phyloP scores from a whole-genome alignment of 2,113 vertebrate genomes.

The Coptodon rendalli region DNA sequence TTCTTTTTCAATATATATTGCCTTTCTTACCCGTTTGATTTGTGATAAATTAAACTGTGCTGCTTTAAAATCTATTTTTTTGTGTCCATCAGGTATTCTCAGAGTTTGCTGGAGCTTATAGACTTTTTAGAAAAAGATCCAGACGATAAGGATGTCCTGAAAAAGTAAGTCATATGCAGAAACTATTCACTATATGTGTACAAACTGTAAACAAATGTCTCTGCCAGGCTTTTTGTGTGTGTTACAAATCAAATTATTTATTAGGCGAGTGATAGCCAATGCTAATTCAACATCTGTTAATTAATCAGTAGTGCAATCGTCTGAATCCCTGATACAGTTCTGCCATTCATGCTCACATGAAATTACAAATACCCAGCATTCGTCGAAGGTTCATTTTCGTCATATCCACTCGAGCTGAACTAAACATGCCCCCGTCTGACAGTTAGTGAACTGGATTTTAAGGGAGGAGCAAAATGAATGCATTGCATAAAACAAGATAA shows the following conservation, averaged over 20 bases:
- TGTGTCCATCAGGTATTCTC: conserved; percentile 72
- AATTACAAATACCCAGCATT: not conserved
- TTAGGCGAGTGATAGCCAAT: not conserved
- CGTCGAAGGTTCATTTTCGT: not conserved
- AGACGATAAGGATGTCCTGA: conserved; percentile 82
- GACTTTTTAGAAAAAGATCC: conserved; percentile 88
- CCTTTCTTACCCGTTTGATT: not conserved
- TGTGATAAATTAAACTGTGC: not conserved
- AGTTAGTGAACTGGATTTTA: not conserved
- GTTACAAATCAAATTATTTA: not conserved
- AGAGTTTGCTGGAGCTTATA: conserved; percentile 88
- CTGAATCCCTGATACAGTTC: rapidly evolving
- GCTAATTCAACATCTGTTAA: not conserved
- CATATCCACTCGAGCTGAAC: not conserved
- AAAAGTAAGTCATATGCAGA: conserved; percentile 75
- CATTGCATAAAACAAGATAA: not conserved
- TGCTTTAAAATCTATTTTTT: not conserved
- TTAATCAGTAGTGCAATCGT: not conserved
- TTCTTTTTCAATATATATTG: not conserved
- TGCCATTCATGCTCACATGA: not conserved
- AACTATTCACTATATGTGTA: not conserved
- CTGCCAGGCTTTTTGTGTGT: not conserved
- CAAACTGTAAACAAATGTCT: not conserved
- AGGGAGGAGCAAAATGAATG: not conserved
- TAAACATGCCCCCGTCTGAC: not conserved